Conservation (phyloP, 2,888 invertebrate species). For the Furcula furcula region DNA sequence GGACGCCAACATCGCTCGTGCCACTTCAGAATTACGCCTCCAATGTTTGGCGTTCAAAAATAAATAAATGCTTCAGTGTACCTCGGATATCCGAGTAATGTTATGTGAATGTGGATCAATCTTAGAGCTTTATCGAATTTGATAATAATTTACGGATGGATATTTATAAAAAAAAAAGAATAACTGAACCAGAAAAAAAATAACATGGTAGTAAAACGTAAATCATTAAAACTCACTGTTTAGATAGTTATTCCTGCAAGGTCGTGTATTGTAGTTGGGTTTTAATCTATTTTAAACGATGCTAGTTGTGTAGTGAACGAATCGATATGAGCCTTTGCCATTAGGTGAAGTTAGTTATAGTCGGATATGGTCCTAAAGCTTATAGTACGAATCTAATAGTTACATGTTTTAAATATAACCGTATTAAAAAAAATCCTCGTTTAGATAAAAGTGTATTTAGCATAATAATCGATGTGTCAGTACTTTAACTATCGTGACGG, state of each 20-base stretch:
- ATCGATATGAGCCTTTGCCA: conserved; percentile 45
- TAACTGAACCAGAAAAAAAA: conserved; percentile 42
- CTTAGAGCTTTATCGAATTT: conserved; percentile 81
- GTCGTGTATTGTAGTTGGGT: conserved; percentile 60
- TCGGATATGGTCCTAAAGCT: conserved; percentile 66
- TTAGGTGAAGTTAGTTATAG: conserved; percentile 54
- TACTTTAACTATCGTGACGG: conserved; percentile 43
- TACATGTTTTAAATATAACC: conserved; percentile 56
- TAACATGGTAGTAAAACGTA: conserved; percentile 41
- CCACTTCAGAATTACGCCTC: not conserved
- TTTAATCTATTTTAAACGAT: conserved; percentile 73
- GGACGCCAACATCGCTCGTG: conserved; percentile 11
- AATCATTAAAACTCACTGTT: conserved; percentile 59
- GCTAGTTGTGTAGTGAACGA: conserved; percentile 65
- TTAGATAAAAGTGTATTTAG: conserved; percentile 59
- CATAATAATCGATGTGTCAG: conserved; percentile 60
- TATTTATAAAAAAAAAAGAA: conserved; percentile 62
- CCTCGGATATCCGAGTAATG: conserved; percentile 39
- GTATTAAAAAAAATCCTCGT: conserved; percentile 55
- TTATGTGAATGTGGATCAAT: conserved; percentile 79
- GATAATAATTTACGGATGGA: conserved; percentile 78
- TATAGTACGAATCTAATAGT: conserved; percentile 67
- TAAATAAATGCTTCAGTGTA: conserved; percentile 38
- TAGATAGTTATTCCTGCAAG: conserved; percentile 67
- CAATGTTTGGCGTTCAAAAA: conserved; percentile 15